Evolutionary conservation across 2,888 invertebrate species (phyloP).

Genomic region (Isoperla grammatica): DNA sequence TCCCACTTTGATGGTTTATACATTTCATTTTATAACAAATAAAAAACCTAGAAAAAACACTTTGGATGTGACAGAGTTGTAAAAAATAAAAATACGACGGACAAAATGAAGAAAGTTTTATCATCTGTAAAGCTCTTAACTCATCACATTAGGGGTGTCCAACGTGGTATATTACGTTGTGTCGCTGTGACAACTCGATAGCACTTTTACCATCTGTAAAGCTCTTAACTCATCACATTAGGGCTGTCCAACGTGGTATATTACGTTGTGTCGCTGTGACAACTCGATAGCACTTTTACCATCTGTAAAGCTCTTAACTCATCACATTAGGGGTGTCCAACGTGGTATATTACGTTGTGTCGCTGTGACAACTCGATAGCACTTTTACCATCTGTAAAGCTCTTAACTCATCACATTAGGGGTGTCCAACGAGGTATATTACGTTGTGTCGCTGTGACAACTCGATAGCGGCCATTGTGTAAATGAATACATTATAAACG

Average conservation of each 20-base stretch:
- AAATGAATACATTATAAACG: no score
- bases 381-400: slow-evolving; percentile 8
- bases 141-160: slow-evolving; percentile 6
- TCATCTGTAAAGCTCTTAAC: slow-evolving; percentile 15
- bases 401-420: slow-evolving; percentile 13
- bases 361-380: neutral
- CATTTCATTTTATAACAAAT: slow-evolving; percentile 3
- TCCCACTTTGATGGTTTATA: slow-evolving; percentile 4
- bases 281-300: slow-evolving; percentile 6
- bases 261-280: neutral
- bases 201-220: slow-evolving; percentile 5
- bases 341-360: neutral
- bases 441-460: neutral
- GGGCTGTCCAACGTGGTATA: neutral
- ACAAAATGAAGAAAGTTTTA: slow-evolving; percentile 10
- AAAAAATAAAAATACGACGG: neutral
- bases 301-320: slow-evolving; percentile 11
- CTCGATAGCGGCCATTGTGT: no score
- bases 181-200: neutral
- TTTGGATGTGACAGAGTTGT: slow-evolving; percentile 8
- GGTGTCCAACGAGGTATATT: neutral
- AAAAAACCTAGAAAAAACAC: slow-evolving; percentile 17
- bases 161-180: neutral
- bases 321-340: neutral
- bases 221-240: slow-evolving; percentile 14